phyloP scores from a whole-genome alignment of 2,888 invertebrate genomes.

The Rhagonycha fulva region DNA sequence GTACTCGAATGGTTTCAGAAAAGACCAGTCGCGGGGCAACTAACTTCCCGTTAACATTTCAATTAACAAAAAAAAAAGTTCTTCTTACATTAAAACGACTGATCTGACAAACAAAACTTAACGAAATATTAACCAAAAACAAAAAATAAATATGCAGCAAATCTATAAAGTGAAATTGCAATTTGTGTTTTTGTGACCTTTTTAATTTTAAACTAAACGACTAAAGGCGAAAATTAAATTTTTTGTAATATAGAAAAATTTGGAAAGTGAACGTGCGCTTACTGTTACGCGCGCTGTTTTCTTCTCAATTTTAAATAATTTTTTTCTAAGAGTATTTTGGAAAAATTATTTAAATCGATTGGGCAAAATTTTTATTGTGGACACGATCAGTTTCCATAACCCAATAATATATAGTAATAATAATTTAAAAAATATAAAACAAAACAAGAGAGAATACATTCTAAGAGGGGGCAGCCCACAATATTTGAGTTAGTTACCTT shows the following conservation, averaged over 20 bases:
- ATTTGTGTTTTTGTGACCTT: conserved; percentile 54
- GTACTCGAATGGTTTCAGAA: conserved; percentile 65
- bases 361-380: conserved; percentile 37
- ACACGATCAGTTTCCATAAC: conserved; percentile 50
- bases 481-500: conserved; percentile 76
- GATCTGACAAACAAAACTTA: conserved; percentile 45
- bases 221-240: conserved; percentile 45
- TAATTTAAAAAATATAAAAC: conserved; percentile 40
- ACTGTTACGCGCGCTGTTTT: not conserved
- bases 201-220: conserved; percentile 40
- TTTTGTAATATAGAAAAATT: conserved; percentile 22
- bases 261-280: conserved; percentile 14
- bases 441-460: conserved; percentile 52
- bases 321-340: not conserved
- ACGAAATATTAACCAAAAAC: conserved; percentile 25
- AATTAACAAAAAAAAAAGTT: conserved; percentile 11
- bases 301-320: conserved; percentile 14
- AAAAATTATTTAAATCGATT: conserved; percentile 11
- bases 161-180: conserved; percentile 56
- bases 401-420: conserved; percentile 37
- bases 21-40: conserved; percentile 71
- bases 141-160: conserved; percentile 51
- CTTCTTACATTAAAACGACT: conserved; percentile 45
- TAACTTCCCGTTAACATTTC: conserved; percentile 53
- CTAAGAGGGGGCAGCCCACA: conserved; percentile 58